Conservation (phyloP, 2,797 vertebrate species). For the Mus caroli region DNA sequence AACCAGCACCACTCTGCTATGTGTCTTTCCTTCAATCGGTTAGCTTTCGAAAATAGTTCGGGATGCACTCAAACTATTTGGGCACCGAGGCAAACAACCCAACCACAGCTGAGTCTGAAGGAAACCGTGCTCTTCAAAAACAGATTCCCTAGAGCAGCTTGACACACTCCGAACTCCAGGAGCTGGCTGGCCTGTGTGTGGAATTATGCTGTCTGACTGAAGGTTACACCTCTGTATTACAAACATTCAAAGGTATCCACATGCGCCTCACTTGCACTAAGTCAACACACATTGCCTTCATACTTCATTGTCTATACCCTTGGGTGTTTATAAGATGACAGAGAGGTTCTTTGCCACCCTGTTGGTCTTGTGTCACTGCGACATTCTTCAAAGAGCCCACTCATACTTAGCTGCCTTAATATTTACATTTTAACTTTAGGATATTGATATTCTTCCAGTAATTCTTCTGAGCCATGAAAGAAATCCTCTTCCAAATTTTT, state of each 20-base stretch:
- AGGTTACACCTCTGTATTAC: background rate
- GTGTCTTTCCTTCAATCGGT: background rate
- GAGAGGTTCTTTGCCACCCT: background rate
- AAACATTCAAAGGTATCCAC: background rate
- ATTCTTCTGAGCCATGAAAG: slow-evolving; percentile 61
- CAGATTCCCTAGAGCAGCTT: background rate
- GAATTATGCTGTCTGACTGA: background rate
- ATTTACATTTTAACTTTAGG: slow-evolving; percentile 50
- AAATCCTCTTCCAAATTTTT: slow-evolving; percentile 44
- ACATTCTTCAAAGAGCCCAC: background rate
- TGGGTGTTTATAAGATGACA: background rate
- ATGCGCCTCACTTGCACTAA: background rate
- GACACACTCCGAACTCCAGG: background rate
- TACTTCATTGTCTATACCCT: background rate
- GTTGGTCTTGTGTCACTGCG: background rate
- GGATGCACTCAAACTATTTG: background rate
- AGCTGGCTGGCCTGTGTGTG: background rate
- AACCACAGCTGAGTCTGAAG: background rate
- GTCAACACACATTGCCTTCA: background rate
- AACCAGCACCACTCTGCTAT: background rate
- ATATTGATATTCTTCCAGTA: slow-evolving; percentile 56
- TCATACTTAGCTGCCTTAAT: background rate
- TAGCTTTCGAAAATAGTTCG: background rate
- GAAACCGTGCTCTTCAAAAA: background rate
- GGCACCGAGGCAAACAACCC: background rate